Evolutionary conservation across 2,113 vertebrate genomes (phyloP).

Genomic region (Numida meleagris): DNA sequence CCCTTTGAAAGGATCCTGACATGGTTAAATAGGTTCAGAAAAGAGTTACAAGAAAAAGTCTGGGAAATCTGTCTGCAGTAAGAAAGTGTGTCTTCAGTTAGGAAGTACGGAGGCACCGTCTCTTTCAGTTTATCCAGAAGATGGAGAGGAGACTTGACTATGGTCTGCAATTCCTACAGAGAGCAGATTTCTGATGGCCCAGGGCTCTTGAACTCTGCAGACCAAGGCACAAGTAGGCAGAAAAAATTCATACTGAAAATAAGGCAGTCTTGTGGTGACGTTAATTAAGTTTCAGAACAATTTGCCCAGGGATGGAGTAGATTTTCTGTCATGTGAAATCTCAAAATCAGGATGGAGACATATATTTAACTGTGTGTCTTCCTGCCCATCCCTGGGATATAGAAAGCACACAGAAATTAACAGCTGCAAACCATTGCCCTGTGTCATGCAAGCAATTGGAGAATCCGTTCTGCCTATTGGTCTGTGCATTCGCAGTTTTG

Average conservation of each 20-base stretch:
- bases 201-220: conserved; percentile 22
- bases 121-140: not conserved
- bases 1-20: not conserved
- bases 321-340: conserved; percentile 34
- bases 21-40: not conserved
- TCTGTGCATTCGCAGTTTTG: not conserved
- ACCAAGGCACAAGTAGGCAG: not conserved
- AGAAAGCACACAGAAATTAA: not conserved
- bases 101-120: not conserved
- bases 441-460: not conserved
- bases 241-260: not conserved
- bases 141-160: not conserved
- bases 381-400: not conserved
- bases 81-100: not conserved
- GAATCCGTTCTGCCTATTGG: not conserved
- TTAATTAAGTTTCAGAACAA: conserved; percentile 44
- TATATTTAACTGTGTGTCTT: not conserved
- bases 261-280: not conserved
- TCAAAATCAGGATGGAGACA: not conserved
- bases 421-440: not conserved
- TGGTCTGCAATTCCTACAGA: not conserved
- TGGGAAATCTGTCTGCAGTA: not conserved
- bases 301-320: not conserved
- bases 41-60: not conserved
- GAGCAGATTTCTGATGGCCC: not conserved